phyloP scores from a whole-genome alignment of 2,113 vertebrate species.

The Hyla sarda region DNA sequence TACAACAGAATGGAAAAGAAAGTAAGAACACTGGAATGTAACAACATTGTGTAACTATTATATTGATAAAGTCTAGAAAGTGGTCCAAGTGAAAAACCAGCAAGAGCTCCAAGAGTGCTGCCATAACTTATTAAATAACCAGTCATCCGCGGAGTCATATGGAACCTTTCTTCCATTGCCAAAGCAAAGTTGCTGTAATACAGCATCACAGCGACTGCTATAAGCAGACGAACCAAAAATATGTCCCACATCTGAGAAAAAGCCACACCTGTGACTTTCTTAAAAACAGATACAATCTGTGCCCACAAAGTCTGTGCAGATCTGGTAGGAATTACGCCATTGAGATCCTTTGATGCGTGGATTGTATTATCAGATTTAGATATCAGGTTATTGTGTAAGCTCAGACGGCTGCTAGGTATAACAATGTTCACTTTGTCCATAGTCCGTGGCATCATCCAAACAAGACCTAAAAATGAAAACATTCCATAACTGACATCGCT shows the following conservation, averaged over 20 bases:
- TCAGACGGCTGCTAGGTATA: neutral
- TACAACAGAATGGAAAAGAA: slow-evolving; percentile 80
- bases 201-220: slow-evolving; percentile 88
- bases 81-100: slow-evolving; percentile 85
- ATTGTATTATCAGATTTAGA: neutral
- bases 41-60: slow-evolving; percentile 78
- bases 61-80: slow-evolving; percentile 81
- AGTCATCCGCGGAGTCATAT: slow-evolving; percentile 80
- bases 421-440: slow-evolving; percentile 64
- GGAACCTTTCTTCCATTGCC: slow-evolving; percentile 92
- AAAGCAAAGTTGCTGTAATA: slow-evolving; percentile 94
- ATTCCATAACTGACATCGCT: neutral
- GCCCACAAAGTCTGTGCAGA: slow-evolving; percentile 70
- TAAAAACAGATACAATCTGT: slow-evolving; percentile 74
- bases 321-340: fast-evolving
- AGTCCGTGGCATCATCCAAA: slow-evolving; percentile 86
- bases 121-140: slow-evolving; percentile 92
- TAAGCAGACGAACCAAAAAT: slow-evolving; percentile 87
- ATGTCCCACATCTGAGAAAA: slow-evolving; percentile 89
- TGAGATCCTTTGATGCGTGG: neutral
- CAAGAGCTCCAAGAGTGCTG: slow-evolving; percentile 86
- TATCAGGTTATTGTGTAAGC: neutral
- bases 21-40: slow-evolving; percentile 86
- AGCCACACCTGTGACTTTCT: slow-evolving; percentile 76
- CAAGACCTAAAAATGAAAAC: slow-evolving; percentile 75